A percentile compares a stretch with the other conserved stretches of the same genome.
Evolutionary conservation across 2,797 vertebrate genomes (phyloP).

Genomic region (Schizopygopsis pylzovi): DNA sequence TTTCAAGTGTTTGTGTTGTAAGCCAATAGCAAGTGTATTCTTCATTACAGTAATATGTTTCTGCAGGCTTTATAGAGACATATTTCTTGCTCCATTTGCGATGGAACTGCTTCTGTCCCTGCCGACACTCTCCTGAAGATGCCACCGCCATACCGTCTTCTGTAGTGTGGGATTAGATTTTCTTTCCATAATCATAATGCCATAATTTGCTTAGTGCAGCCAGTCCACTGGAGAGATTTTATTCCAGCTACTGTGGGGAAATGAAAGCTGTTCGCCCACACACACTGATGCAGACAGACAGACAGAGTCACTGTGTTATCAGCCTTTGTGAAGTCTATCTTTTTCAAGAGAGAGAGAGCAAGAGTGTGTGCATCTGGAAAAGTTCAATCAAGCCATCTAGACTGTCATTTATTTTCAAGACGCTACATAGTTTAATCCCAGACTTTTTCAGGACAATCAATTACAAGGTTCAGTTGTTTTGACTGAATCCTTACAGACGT

Average conservation of each 20-base stretch:
- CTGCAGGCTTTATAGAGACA: slow-evolving; percentile 51
- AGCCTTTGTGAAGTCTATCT: slow-evolving; percentile 22
- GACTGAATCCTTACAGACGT: neutral
- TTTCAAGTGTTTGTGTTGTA: neutral
- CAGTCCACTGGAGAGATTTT: slow-evolving; percentile 69
- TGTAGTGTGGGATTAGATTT: slow-evolving; percentile 72
- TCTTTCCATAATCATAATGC: slow-evolving; percentile 72
- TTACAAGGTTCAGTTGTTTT: slow-evolving; percentile 33
- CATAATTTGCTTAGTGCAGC: slow-evolving; percentile 70
- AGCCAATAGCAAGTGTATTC: neutral
- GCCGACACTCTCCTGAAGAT: slow-evolving; percentile 37
- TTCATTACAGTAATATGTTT: neutral
- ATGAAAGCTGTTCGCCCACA: slow-evolving; percentile 67
- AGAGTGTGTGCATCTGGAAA: slow-evolving; percentile 17
- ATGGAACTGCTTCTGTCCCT: neutral
- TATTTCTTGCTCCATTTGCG: slow-evolving; percentile 20
- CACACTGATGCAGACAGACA: slow-evolving; percentile 40
- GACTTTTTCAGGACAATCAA: slow-evolving; percentile 4
- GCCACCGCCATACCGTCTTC: slow-evolving; percentile 57
- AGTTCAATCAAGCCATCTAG: slow-evolving; percentile 20
- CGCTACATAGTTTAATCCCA: neutral
- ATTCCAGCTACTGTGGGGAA: slow-evolving; percentile 72
- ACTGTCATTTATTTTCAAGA: slow-evolving; percentile 28
- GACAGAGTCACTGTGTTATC: slow-evolving; percentile 12
- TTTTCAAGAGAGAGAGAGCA: slow-evolving; percentile 32